phyloP scores from a whole-genome alignment of 1,140 invertebrate species.

The Ceratosolen solmsi region DNA sequence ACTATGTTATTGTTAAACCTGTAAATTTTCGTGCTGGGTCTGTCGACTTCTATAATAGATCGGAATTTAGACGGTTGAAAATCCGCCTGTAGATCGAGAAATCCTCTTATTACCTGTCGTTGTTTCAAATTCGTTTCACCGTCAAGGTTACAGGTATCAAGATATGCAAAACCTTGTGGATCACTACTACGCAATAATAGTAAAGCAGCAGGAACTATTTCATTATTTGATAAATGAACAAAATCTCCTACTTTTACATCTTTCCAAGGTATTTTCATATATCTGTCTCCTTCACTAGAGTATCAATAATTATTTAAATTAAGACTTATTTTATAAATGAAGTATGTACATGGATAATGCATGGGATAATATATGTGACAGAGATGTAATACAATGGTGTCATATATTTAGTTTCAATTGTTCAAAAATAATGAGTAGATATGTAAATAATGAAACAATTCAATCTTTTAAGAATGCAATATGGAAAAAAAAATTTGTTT shows the following conservation, averaged over 20 bases:
- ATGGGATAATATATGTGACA: too few species aligned
- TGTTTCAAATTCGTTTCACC: conserved; percentile 99
- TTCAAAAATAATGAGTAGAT: too few species aligned
- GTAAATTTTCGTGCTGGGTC: conserved; percentile 96
- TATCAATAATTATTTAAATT: neutral
- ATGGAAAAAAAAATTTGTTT: too few species aligned
- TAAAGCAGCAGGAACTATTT: conserved; percentile 96
- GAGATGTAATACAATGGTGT: too few species aligned
- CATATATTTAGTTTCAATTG: too few species aligned
- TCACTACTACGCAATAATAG: conserved; percentile 92
- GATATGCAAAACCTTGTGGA: conserved; percentile 94
- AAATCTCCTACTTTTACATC: conserved; percentile 94
- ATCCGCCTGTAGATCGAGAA: conserved; percentile 77
- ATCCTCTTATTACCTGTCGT: conserved; percentile 85
- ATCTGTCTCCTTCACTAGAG: conserved; percentile 86
- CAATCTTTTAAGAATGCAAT: too few species aligned
- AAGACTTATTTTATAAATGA: too few species aligned
- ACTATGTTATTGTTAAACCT: conserved; percentile 67
- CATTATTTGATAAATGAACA: conserved; percentile 96
- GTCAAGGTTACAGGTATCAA: conserved; percentile 98
- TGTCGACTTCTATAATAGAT: conserved; percentile 90
- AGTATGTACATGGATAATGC: too few species aligned
- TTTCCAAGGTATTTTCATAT: conserved; percentile 91
- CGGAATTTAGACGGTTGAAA: conserved; percentile 89
- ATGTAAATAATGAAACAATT: too few species aligned